phyloP scores from a whole-genome alignment of 2,113 vertebrate genomes.

The Rattus rattus region DNA sequence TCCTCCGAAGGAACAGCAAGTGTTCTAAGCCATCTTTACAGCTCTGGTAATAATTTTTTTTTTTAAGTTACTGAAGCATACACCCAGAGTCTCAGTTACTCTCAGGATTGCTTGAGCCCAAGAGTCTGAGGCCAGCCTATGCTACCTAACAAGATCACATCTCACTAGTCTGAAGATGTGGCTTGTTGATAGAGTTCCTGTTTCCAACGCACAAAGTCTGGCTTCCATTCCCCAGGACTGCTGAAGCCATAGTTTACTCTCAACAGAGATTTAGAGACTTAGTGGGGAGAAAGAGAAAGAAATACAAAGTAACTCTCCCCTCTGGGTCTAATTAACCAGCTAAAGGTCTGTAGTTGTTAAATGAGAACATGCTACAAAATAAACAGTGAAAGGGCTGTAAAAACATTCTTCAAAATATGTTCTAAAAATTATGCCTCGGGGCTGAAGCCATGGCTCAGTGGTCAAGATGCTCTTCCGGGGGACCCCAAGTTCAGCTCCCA shows the following conservation, averaged over 20 bases:
- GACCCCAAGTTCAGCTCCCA: neutral
- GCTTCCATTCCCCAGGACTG: neutral
- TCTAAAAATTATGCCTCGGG: neutral
- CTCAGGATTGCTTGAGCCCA: neutral
- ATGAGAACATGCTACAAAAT: neutral
- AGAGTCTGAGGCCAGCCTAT: neutral
- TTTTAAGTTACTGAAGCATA: neutral
- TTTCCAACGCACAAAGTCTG: neutral
- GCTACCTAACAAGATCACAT: neutral
- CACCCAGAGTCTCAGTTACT: neutral
- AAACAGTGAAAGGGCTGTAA: neutral
- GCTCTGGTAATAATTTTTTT: neutral
- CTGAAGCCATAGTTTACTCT: neutral
- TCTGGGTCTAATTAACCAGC: neutral
- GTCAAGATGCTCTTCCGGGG: neutral
- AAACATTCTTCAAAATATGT: neutral
- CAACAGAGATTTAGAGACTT: neutral
- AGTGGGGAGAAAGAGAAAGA: neutral
- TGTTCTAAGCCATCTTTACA: neutral
- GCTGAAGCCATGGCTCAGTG: neutral
- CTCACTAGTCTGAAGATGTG: neutral
- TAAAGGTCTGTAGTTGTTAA: neutral
- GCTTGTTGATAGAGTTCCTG: neutral
- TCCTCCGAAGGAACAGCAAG: neutral
- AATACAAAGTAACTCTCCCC: neutral